Base-by-base conservation (phyloP, 2,113 vertebrate species). In the Beaufortia kweichowensis region DNA sequence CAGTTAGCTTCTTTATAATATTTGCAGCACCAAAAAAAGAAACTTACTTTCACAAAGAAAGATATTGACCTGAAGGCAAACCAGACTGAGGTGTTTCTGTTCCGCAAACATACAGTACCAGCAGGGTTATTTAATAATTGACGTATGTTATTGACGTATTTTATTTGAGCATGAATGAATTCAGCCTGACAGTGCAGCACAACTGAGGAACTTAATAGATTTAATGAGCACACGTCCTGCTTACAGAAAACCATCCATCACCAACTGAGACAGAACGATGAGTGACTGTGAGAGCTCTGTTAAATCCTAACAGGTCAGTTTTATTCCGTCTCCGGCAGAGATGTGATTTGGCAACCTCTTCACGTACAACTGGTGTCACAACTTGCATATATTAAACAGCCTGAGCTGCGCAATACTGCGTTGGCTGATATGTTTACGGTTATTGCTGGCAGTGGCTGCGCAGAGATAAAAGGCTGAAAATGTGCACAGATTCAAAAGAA, bases 381-480 rank as follows among this genome's bases (percentile, higher is more conserved):
- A 68, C 31, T n/a, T 57, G 81, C 69, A 77, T 59, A 73, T 43
- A 72, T 74, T 76, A 68, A 75, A 17, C 8, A 5, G 77, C 61
- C 59, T 21, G 72, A 76, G 77, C 62, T 79, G 77, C 66, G 70
- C 71, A 67, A 79, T 61, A 76, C 78, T 31, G 61, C 29, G 41
- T 62, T 68, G 46, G 62, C 73, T 83, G 81, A 83, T 83, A 68
- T 80, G 77, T 83, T 83, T 76, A 77, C 65, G 55, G 77, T 56
- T 67, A 74, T 62, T 29, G 78, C 81, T 63, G 78, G 67, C 81
- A 79, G 64, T 80, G 59, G 50, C 60, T 72, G 77, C 33, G 6
- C 68, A 73, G 56, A 83, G 81, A 83, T 83, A 80, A 83, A 79
- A 80, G 68, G 46, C 48, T 68, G 63, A 57, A 80, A 77, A 77